Evolutionary conservation across 2,797 vertebrate genomes (phyloP), one percentile per base, ranked within the genome.

Genomic region (Urophycis tenuis): DNA sequence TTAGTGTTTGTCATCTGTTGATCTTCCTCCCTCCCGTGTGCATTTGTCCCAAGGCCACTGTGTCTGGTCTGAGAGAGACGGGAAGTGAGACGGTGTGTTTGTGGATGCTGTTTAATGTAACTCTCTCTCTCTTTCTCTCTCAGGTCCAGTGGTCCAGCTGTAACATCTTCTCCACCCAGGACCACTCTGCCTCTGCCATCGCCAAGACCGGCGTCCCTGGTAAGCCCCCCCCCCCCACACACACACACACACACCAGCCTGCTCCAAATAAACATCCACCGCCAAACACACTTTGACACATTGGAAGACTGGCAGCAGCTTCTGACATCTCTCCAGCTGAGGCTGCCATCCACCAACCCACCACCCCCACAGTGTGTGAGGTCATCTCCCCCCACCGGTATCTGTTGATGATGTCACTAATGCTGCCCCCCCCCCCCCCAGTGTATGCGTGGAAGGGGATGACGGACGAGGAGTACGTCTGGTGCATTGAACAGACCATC

Each of bases 141-240:
- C 79, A 99, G 98, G 96, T 99, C 69, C 96, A 95, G 85, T 99
- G 97, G 98, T 98, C 98, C 33, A 99, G 97, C 91, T 99, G 98
- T 82, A 99, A 99, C 89, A 99, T 99, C 87, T 99, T 99, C 87
- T 99, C 98, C 30, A 99, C 98, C 10, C 98, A 99, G 88, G 98
- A 99, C 88, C 98, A 99, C 0, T 96, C 98, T 25, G 98, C 98
- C 1, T 85, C 97, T 29, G 98, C 97, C 83, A 96, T 99, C 74
- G 98, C 98, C 81, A 98, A 98, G 88, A 71, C 95, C 4, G 97
- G 97, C 0, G 74, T 99, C 82, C 96, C 97, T 91, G 98, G 98
- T 99, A 77, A 22, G 30, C 29, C 39, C n/a, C n/a, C n/a, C n/a
- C n/a, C n/a, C n/a, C n/a, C n/a, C 1, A 3, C 45, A 49, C 17